Evolutionary conservation across 2,113 vertebrate species (phyloP).

Genomic region (Megaleporinus macrocephalus): DNA sequence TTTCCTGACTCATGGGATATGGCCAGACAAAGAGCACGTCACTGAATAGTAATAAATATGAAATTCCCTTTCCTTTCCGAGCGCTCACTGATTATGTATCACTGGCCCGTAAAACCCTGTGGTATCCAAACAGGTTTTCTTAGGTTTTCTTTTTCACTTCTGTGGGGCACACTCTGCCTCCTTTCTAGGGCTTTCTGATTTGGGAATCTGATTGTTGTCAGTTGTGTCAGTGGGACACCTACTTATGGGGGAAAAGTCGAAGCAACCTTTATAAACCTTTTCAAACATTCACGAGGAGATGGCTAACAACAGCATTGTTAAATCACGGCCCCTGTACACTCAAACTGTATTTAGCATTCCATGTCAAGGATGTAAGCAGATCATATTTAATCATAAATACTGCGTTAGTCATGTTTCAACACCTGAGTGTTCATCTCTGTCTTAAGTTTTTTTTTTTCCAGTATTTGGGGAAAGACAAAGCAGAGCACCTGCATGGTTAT

Average conservation of each 20-base stretch:
- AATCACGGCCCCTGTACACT: background rate
- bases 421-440: background rate
- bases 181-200: background rate
- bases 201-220: background rate
- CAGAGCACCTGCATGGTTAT: background rate
- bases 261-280: too few species aligned
- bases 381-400: background rate
- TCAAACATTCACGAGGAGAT: too few species aligned
- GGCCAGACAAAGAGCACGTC: background rate
- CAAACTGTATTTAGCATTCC: background rate
- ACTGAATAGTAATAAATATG: background rate
- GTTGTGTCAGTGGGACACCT: background rate
- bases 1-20: constrained; percentile 47
- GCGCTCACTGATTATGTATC: background rate
- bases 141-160: constrained; percentile 2
- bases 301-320: background rate
- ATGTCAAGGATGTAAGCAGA: background rate
- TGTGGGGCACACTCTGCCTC: background rate
- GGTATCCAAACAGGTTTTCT: background rate
- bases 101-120: background rate
- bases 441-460: background rate
- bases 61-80: constrained; percentile 49
- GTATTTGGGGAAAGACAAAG: background rate
- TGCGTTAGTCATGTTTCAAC: background rate
- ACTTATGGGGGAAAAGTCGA: too few species aligned